Evolutionary conservation across 2,113 vertebrate species (phyloP).

Genomic region (Bubo blakistoni): DNA sequence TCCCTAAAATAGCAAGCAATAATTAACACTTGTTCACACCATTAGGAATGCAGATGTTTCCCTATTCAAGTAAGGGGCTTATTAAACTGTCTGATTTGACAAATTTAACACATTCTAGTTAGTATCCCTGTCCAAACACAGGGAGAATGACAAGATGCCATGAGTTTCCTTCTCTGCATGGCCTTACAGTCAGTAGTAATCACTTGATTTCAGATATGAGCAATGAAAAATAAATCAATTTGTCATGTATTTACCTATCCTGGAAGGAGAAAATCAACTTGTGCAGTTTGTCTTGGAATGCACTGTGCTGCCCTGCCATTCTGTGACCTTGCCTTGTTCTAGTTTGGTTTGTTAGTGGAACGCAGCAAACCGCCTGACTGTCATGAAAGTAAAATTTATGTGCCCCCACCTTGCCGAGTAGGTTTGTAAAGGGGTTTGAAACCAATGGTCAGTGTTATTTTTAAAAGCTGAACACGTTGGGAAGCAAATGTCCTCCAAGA

Average conservation of each 20-base stretch:
- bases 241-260: background rate
- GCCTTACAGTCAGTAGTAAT: background rate
- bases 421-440: background rate
- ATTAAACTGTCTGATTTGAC: slow-evolving; percentile 38
- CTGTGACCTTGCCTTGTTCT: background rate
- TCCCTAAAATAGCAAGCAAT: slow-evolving; percentile 56
- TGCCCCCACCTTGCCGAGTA: background rate
- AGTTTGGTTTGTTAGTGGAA: background rate
- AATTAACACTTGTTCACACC: slow-evolving; percentile 59
- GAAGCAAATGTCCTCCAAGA: background rate
- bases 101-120: background rate
- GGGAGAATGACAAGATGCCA: background rate
- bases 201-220: background rate
- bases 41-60: slow-evolving; percentile 55
- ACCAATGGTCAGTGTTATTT: background rate
- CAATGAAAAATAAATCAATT: background rate
- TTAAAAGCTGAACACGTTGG: background rate
- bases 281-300: background rate
- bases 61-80: background rate
- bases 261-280: background rate
- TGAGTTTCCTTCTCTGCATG: background rate
- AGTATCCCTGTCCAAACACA: background rate
- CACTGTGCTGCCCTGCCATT: background rate
- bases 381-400: background rate
- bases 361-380: background rate